Evolutionary conservation across 1,140 invertebrate genomes (phyloP), one percentile per base, ranked within the genome.

Genomic region (Bombus difficillimus): DNA sequence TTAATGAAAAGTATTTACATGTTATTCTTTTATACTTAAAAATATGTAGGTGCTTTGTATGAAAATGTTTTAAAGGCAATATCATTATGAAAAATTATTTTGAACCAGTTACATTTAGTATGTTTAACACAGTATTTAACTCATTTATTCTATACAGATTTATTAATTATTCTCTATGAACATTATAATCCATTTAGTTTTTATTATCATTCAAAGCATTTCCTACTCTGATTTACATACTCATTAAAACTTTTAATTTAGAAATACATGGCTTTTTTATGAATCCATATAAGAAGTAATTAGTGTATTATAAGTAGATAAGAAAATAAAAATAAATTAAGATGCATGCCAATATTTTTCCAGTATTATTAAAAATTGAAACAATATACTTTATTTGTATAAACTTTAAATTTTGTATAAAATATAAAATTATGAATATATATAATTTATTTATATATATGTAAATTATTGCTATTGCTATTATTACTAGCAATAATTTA

Each of bases 271-370:
- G 47, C 39, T 77, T 59, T 87, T 83, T 72, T 47, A 64, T 71
- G 22, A 28, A 39, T 37, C 57, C 77, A 87, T 32, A 15, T 79
- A 78, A 82, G 74, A 66, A 82, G 79, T 89, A 41, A 71, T 68
- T 86, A 88, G 43, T 86, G 68, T 83, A 88, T 83, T 82, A 85
- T 88, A 84, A 74, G 59, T 85, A 85, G 32, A 64, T 53, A 88
- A 85, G 53, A 62, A 76, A 77, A 15, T 78, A 77, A 80, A 85
- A 84, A 62, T 53, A 83, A 62, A 69, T 75, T 90, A 82, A 86
- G 59, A 85, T 77, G 73, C 86, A 83, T 92, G 84, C 57, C 90
- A 91, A 90, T 92, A 91, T 92, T 91, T 91, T 87, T 92, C 85
- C 88, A 91, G 90, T 91, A 90, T 92, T 91, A 92, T 81, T 68